Evolutionary conservation across 2,888 invertebrate species (phyloP).

Genomic region (Clitarchus hookeri): DNA sequence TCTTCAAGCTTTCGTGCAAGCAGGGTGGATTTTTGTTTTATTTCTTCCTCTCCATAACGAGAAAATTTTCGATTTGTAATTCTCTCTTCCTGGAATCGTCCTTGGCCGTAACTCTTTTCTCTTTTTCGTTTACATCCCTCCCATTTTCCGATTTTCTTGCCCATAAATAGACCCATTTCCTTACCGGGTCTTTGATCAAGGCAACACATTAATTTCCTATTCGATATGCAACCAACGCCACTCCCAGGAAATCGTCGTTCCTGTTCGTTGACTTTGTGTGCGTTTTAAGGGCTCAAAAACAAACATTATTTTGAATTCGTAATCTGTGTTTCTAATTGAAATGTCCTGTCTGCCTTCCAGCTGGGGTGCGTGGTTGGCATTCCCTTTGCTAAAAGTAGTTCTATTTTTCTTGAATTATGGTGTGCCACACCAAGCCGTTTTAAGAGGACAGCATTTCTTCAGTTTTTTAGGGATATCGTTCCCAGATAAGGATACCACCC

Average conservation of each 20-base stretch:
- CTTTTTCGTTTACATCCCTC: not conserved
- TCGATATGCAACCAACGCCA: not conserved
- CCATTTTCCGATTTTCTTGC: not conserved
- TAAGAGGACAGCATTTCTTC: too few relatives aligned
- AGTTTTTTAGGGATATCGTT: too few relatives aligned
- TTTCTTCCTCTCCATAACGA: conserved; percentile 17
- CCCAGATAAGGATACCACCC: too few relatives aligned
- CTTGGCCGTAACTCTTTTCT: not conserved
- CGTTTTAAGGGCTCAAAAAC: not conserved
- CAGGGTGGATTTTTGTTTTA: not conserved
- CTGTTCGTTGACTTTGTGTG: not conserved
- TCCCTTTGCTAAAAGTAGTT: too few relatives aligned
- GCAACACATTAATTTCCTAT: not conserved
- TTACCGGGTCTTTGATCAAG: not conserved
- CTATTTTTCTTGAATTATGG: too few relatives aligned
- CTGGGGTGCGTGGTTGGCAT: not conserved
- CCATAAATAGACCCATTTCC: not conserved
- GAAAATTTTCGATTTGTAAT: conserved; percentile 24
- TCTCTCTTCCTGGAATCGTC: not conserved
- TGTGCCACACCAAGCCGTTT: too few relatives aligned
- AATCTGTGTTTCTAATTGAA: not conserved
- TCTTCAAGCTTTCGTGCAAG: not conserved
- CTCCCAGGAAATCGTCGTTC: not conserved
- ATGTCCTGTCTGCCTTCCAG: not conserved
- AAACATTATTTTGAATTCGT: not conserved